A percentile compares a stretch with the other conserved stretches of the same genome.
These are phyloP conservation scores for Erpobdella octoculata DNA, from an alignment of 2,888 invertebrate genomes.

Conservation along the genomic window DNA sequence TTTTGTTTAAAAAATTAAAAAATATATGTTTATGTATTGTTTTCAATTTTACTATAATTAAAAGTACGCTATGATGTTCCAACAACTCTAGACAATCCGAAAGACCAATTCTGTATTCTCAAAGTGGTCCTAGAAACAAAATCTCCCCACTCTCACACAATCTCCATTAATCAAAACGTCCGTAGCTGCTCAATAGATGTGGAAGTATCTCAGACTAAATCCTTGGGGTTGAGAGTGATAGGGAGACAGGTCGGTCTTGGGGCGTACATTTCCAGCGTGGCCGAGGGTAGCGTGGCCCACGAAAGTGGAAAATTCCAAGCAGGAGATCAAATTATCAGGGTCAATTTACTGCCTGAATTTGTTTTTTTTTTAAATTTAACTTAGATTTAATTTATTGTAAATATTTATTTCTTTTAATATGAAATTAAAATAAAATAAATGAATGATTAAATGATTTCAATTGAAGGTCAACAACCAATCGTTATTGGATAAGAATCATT, in stretches of 20 bases:
- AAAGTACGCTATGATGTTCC: background rate
- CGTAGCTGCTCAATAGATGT: background rate
- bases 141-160: background rate
- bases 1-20: background rate
- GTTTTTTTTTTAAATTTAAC: too few relatives aligned
- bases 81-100: slow-evolving; percentile 57
- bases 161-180: too few relatives aligned
- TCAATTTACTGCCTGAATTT: too few relatives aligned
- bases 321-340: slow-evolving; percentile 91
- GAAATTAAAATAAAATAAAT: too few relatives aligned
- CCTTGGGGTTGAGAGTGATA: slow-evolving; percentile 81
- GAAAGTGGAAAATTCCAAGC: slow-evolving; percentile 66
- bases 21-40: background rate
- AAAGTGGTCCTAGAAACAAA: slow-evolving; percentile 61
- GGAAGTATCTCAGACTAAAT: background rate
- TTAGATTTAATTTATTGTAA: too few relatives aligned
- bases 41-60: background rate
- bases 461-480: slow-evolving; percentile 10
- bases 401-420: too few relatives aligned
- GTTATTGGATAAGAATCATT: slow-evolving; percentile 64
- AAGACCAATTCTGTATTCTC: slow-evolving; percentile 60
- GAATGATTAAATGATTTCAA: background rate
- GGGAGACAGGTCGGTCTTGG: slow-evolving; percentile 91
- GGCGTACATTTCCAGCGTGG: slow-evolving; percentile 88
- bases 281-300: slow-evolving; percentile 74